Evolutionary conservation across 37 sponge, comb jelly and placozoan species (phyloP).

Genomic region (Mnemiopsis leidyi): DNA sequence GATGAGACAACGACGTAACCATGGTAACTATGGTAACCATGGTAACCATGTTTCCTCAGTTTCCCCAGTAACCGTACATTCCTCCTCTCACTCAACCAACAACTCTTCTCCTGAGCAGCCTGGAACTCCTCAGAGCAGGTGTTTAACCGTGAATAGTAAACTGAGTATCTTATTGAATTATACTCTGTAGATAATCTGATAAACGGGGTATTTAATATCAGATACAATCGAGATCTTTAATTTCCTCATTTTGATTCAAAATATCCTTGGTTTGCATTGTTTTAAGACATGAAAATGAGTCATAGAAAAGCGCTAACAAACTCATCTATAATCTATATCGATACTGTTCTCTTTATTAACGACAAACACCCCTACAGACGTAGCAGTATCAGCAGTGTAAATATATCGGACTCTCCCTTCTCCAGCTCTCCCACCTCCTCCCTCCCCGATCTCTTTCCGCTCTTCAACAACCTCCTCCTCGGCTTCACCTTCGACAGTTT

Average conservation of each 20-base stretch:
- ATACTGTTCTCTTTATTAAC: too few species aligned
- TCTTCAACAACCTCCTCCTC: neutral
- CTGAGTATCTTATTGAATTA: too few species aligned
- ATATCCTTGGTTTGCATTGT: too few species aligned
- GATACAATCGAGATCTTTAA: too few species aligned
- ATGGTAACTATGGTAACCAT: neutral
- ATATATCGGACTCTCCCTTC: neutral
- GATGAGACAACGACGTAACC: slow-evolving; percentile 42
- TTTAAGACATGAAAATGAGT: too few species aligned
- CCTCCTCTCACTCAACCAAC: too few species aligned
- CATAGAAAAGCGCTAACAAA: too few species aligned
- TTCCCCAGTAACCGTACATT: neutral
- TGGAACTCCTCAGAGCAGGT: neutral
- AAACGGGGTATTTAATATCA: too few species aligned
- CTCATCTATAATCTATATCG: too few species aligned
- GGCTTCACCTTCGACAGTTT: slow-evolving; percentile 1
- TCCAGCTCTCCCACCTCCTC: neutral
- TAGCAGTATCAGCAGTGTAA: slow-evolving; percentile 18
- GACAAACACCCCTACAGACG: slow-evolving; percentile 16
- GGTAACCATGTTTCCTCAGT: neutral
- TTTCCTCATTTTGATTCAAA: too few species aligned
- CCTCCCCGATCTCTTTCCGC: slow-evolving; percentile 26
- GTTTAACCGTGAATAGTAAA: too few species aligned
- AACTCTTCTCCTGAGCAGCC: neutral
- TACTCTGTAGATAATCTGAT: too few species aligned